phyloP scores from a whole-genome alignment of 2,888 invertebrate species.

The Barypeithes pellucidus region DNA sequence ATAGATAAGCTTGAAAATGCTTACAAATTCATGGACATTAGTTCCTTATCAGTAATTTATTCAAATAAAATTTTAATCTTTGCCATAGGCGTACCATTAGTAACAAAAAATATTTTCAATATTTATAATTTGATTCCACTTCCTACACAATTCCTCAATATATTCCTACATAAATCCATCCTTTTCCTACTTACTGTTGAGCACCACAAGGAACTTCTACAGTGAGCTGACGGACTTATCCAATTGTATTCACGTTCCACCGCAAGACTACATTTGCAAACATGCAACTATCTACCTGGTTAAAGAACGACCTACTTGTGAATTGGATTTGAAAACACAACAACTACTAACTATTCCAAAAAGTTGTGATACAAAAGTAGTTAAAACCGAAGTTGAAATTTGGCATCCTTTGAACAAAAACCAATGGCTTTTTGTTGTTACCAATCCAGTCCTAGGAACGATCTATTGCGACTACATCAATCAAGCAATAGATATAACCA shows the following conservation, averaged over 20 bases:
- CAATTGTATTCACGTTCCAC: not conserved
- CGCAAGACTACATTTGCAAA: slow-evolving; percentile 2
- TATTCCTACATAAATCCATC: slow-evolving; percentile 32
- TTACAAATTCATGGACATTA: slow-evolving; percentile 47
- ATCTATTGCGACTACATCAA: too few species aligned
- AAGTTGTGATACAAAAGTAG: slow-evolving; percentile 1
- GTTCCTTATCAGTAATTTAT: slow-evolving; percentile 46
- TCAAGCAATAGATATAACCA: too few species aligned
- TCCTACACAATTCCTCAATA: not conserved
- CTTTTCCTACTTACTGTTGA: slow-evolving; percentile 15
- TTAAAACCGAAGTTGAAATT: slow-evolving; percentile 20
- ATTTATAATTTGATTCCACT: slow-evolving; percentile 32
- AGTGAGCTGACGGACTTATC: slow-evolving; percentile 10
- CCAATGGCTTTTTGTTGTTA: not conserved
- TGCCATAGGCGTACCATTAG: slow-evolving; percentile 43
- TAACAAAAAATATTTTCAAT: too few species aligned
- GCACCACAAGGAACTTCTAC: slow-evolving; percentile 12
- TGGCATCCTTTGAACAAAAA: slow-evolving; percentile 23
- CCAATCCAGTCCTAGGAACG: too few species aligned
- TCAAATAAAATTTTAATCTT: slow-evolving; percentile 46
- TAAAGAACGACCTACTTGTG: too few species aligned
- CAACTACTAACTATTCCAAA: not conserved
- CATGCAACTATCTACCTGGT: too few species aligned
- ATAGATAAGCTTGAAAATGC: slow-evolving; percentile 44
- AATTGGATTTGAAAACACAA: slow-evolving; percentile 17